Evolutionary conservation across 2,113 vertebrate species (phyloP).

Genomic region (Hippocampus barbouri): DNA sequence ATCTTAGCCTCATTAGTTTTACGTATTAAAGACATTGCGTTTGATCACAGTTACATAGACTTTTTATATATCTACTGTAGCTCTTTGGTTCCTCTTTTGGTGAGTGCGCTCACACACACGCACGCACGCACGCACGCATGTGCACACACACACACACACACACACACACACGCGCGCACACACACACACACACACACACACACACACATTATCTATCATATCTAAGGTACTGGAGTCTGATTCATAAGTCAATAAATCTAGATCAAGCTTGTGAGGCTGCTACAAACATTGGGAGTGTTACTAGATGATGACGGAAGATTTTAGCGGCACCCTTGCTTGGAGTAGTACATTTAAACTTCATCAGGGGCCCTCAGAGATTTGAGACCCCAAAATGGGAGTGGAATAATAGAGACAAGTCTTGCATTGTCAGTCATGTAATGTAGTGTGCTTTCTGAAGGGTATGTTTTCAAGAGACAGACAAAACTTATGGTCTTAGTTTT

Average conservation of each 20-base stretch:
- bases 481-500: neutral
- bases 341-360: slow-evolving; percentile 56
- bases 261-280: slow-evolving; percentile 43
- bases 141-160: neutral
- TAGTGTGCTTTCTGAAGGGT: neutral
- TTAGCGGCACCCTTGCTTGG: slow-evolving; percentile 43
- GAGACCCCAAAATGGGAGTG: slow-evolving; percentile 33
- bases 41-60: neutral
- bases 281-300: slow-evolving; percentile 44
- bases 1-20: neutral
- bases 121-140: slow-evolving; percentile 8
- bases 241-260: slow-evolving; percentile 45
- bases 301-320: slow-evolving; percentile 51
- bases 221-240: slow-evolving; percentile 41
- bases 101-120: neutral
- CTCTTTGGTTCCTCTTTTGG: slow-evolving; percentile 23
- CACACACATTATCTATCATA: slow-evolving; percentile 29
- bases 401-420: slow-evolving; percentile 30
- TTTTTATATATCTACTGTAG: neutral
- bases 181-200: neutral
- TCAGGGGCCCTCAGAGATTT: slow-evolving; percentile 32
- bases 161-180: slow-evolving; percentile 7
- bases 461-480: neutral
- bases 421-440: neutral
- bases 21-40: neutral